Conservation (phyloP, 2,113 vertebrate genomes). For the Oreochromis niloticus region DNA sequence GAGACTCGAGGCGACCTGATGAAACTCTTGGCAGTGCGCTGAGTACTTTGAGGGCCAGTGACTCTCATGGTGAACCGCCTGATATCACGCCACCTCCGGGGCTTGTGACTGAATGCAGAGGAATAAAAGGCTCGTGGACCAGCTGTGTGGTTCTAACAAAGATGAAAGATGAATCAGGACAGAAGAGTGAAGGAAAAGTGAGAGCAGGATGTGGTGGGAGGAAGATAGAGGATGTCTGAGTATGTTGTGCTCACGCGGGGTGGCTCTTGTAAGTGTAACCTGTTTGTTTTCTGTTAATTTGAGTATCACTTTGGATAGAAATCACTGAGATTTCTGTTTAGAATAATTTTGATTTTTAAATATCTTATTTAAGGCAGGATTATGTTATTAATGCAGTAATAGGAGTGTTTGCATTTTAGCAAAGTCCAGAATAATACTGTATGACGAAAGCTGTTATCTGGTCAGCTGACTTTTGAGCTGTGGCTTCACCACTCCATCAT, state of each 20-base stretch:
- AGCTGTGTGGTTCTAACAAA: not conserved
- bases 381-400: not conserved
- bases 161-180: not conserved
- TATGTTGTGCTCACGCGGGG: not conserved
- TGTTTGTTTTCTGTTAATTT: not conserved
- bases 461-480: slow-evolving; percentile 28
- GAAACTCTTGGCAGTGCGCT: not conserved
- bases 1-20: not conserved
- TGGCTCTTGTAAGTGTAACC: not conserved
- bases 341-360: not conserved
- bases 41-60: not conserved
- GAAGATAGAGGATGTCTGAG: not conserved
- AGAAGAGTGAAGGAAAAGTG: not conserved
- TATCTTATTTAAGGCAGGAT: not conserved
- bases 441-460: slow-evolving; percentile 5
- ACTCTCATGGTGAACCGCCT: not conserved
- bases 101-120: not conserved
- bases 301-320: not conserved
- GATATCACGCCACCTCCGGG: not conserved
- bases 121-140: not conserved
- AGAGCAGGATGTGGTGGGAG: not conserved
- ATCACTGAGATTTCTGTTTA: not conserved
- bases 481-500: slow-evolving; percentile 27
- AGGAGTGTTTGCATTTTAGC: not conserved
- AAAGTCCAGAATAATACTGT: not conserved